Evolutionary conservation across 2,797 vertebrate species (phyloP).

Genomic region (Hybognathus amarus): DNA sequence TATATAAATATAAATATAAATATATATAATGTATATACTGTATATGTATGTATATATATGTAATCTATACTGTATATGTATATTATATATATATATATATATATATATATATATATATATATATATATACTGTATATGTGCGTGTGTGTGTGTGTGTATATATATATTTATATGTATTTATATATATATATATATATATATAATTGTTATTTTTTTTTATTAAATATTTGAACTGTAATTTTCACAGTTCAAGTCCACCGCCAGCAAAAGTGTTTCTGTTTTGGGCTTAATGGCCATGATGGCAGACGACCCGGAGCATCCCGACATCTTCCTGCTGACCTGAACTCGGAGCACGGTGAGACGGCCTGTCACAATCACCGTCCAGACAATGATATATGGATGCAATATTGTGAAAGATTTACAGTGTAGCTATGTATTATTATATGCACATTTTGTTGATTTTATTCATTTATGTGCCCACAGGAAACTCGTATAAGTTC

Average conservation of each 20-base stretch:
- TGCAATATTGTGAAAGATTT: neutral
- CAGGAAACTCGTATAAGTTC: constrained; percentile 99
- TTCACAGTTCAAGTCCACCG: constrained; percentile 92
- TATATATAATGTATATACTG: no score
- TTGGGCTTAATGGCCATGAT: constrained; percentile 98
- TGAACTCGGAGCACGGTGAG: constrained; percentile 96
- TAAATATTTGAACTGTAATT: constrained; percentile 12
- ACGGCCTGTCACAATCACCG: constrained; percentile 3
- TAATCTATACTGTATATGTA: no score
- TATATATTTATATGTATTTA: no score
- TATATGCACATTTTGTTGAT: neutral
- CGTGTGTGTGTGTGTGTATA: no score
- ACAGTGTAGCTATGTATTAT: neutral
- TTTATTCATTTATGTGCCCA: constrained; percentile 31
- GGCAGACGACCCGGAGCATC: constrained; percentile 95
- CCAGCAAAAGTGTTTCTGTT: constrained; percentile 90
- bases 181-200: no score
- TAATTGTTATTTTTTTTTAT: no score
- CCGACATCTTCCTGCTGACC: constrained; percentile 92
- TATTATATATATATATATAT: no score
- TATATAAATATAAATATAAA: no score
- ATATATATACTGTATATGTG: no score
- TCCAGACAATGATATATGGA: neutral
- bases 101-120: no score
- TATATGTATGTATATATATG: no score